Conservation (phyloP, 2,888 invertebrate genomes). For the Syrphus vitripennis region DNA sequence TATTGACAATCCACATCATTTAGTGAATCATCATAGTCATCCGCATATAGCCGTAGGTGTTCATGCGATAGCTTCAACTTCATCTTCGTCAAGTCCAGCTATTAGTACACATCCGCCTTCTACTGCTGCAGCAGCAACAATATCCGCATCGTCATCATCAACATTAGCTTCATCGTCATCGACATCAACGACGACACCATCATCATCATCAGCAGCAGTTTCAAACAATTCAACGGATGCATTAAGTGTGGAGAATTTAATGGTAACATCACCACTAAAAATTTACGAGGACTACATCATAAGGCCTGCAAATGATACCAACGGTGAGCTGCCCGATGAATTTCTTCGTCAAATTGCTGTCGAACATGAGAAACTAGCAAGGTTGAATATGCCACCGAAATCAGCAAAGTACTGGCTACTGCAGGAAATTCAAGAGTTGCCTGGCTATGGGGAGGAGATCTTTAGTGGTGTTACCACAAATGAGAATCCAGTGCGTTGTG, state of each 20-base stretch:
- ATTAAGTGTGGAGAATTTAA: slow-evolving; percentile 73
- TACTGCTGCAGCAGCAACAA: slow-evolving; percentile 6
- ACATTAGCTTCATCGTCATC: slow-evolving; percentile 62
- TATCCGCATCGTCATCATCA: slow-evolving; percentile 29
- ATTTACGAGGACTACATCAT: slow-evolving; percentile 79
- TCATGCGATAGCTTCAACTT: slow-evolving; percentile 61
- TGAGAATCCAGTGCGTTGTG: slow-evolving; percentile 79
- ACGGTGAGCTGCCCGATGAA: slow-evolving; percentile 76
- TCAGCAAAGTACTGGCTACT: slow-evolving; percentile 92
- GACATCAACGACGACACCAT: slow-evolving; percentile 56
- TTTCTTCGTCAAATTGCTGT: slow-evolving; percentile 78
- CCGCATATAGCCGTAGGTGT: slow-evolving; percentile 36
- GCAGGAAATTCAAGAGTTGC: slow-evolving; percentile 89
- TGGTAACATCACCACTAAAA: slow-evolving; percentile 76
- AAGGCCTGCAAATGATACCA: slow-evolving; percentile 72
- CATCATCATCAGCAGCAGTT: slow-evolving; percentile 58
- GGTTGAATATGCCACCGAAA: slow-evolving; percentile 85
- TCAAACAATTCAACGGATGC: slow-evolving; percentile 42
- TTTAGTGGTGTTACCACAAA: slow-evolving; percentile 86
- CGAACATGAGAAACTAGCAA: slow-evolving; percentile 81
- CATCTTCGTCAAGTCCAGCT: slow-evolving; percentile 53
- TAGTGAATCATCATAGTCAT: slow-evolving; percentile 38
- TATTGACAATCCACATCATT: slow-evolving; percentile 74
- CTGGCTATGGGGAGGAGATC: slow-evolving; percentile 92
- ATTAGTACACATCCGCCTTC: slow-evolving; percentile 22